Evolutionary conservation across 1,140 invertebrate genomes (phyloP).

Genomic region (Drosophila pseudoananassae): DNA sequence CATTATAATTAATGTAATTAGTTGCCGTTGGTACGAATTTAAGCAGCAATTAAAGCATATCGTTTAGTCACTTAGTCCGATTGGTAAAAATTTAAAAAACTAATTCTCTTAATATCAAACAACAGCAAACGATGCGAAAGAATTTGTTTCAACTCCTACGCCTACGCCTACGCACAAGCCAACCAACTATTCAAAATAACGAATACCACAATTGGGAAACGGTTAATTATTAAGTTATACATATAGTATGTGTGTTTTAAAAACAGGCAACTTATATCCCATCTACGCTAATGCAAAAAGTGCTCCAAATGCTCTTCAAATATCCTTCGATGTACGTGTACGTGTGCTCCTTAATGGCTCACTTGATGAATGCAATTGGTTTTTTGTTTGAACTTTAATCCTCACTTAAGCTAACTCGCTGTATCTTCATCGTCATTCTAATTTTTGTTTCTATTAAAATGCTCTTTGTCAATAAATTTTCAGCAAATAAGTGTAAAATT

Average conservation of each 20-base stretch:
- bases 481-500: slow-evolving; percentile 77
- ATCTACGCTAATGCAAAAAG: slow-evolving; percentile 42
- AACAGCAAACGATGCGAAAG: slow-evolving; percentile 68
- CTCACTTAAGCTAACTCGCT: slow-evolving; percentile 52
- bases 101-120: slow-evolving; percentile 73
- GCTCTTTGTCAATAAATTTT: slow-evolving; percentile 58
- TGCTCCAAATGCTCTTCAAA: slow-evolving; percentile 48
- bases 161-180: slow-evolving; percentile 47
- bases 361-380: slow-evolving; percentile 59
- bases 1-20: slow-evolving; percentile 66
- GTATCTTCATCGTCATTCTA: slow-evolving; percentile 22
- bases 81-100: slow-evolving; percentile 54
- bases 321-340: slow-evolving; percentile 66
- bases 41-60: slow-evolving; percentile 50
- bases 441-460: slow-evolving; percentile 41
- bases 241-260: slow-evolving; percentile 56
- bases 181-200: slow-evolving; percentile 47
- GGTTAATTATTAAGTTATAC: slow-evolving; percentile 38
- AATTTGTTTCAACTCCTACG: slow-evolving; percentile 48
- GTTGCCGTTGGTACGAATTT: slow-evolving; percentile 18
- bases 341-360: slow-evolving; percentile 26
- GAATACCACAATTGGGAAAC: slow-evolving; percentile 47
- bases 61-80: slow-evolving; percentile 34
- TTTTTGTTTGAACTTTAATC: slow-evolving; percentile 57
- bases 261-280: slow-evolving; percentile 76